Percentiles rank a stretch among this genome's conserved stretches.
These are phyloP conservation scores for Anodontia alba DNA, from an alignment of 2,888 invertebrate species.

Conservation along the genomic window DNA sequence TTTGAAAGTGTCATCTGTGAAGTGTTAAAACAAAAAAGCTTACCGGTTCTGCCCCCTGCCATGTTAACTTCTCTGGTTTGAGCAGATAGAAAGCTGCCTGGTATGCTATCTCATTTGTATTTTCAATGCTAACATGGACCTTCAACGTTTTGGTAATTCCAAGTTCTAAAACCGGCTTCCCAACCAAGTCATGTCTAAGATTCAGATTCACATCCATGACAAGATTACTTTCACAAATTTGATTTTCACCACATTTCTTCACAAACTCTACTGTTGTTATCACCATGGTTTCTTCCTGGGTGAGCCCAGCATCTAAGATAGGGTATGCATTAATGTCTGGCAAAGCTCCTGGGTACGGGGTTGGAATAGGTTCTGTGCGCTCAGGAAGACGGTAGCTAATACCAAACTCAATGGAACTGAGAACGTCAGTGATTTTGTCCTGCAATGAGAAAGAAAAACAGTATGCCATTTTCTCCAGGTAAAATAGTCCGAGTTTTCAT, in stretches of 20 bases:
- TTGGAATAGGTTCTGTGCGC: conserved; percentile 83
- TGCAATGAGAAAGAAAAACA: conserved; percentile 61
- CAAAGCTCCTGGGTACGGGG: conserved; percentile 83
- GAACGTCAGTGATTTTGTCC: conserved; percentile 84
- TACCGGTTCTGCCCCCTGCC: conserved; percentile 64
- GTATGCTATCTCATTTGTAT: conserved; percentile 89
- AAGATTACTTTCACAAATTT: conserved; percentile 91
- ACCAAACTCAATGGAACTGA: conserved; percentile 88
- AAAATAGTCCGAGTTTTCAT: not conserved
- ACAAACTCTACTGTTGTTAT: conserved; percentile 87
- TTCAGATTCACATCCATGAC: not conserved
- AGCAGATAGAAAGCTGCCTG: conserved; percentile 72
- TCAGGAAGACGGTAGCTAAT: conserved; percentile 92
- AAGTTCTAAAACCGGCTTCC: conserved; percentile 86
- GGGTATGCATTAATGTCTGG: conserved; percentile 92
- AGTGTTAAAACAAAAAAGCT: conserved; percentile 15
- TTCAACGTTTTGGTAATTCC: conserved; percentile 92
- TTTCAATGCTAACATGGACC: conserved; percentile 91
- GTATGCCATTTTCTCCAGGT: too few relatives aligned
- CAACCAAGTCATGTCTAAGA: conserved; percentile 45
- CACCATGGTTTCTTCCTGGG: conserved; percentile 89
- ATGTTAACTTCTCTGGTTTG: conserved; percentile 66
- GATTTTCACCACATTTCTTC: conserved; percentile 95
- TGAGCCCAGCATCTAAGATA: conserved; percentile 94
- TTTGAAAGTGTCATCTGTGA: too few relatives aligned